Evolutionary conservation across 2,113 vertebrate species (phyloP).

Genomic region (Tiliqua scincoides): DNA sequence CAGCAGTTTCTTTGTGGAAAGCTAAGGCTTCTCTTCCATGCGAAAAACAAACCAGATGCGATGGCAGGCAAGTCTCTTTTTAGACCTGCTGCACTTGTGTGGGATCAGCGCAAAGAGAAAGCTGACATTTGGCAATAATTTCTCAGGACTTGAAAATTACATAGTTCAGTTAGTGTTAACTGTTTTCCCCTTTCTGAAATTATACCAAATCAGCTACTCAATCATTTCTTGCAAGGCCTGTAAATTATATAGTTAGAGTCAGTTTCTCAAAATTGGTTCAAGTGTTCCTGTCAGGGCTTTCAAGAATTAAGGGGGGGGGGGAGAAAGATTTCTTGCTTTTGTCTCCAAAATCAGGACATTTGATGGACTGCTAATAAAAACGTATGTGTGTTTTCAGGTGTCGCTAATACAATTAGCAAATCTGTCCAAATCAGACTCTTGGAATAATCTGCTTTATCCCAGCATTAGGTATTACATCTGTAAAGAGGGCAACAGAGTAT

Average conservation of each 20-base stretch:
- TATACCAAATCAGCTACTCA: slow-evolving; percentile 22
- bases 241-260: not conserved
- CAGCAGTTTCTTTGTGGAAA: slow-evolving; percentile 37
- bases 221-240: slow-evolving; percentile 8
- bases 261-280: slow-evolving; percentile 1
- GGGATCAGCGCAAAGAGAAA: slow-evolving; percentile 28
- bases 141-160: slow-evolving; percentile 43
- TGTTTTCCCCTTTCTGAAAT: slow-evolving; percentile 26
- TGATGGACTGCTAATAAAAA: not conserved
- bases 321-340: not conserved
- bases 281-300: not conserved
- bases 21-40: slow-evolving; percentile 40
- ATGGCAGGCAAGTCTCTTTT: slow-evolving; percentile 50
- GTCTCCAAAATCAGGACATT: not conserved
- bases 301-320: not conserved
- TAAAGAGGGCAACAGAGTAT: not conserved
- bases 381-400: not conserved
- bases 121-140: slow-evolving; percentile 10
- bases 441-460: not conserved
- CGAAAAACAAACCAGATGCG: slow-evolving; percentile 58
- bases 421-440: not conserved
- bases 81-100: not conserved
- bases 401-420: not conserved
- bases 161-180: slow-evolving; percentile 47
- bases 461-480: not conserved